Percentiles rank a stretch among this genome's conserved stretches.
Evolutionary conservation across 2,113 vertebrate genomes (phyloP).

Genomic region (Tiliqua scincoides): DNA sequence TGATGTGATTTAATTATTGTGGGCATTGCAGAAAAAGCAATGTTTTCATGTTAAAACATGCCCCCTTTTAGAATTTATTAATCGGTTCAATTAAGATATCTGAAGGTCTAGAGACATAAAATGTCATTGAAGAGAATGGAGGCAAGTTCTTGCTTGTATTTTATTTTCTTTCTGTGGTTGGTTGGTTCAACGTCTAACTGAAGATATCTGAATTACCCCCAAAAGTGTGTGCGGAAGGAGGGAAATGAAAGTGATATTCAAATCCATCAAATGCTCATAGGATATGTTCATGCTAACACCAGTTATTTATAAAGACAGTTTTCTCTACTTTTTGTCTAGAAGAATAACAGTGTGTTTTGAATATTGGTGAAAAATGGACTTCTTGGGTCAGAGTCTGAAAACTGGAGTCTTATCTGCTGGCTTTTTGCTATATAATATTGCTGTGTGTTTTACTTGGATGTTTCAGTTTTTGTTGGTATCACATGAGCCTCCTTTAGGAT

Average conservation of each 20-base stretch:
- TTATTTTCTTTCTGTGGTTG: background rate
- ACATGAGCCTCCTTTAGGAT: background rate
- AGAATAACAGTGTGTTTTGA: background rate
- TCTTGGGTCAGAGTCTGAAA: background rate
- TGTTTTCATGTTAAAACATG: conserved; percentile 56
- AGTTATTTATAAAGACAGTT: background rate
- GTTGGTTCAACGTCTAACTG: background rate
- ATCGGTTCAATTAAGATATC: conserved; percentile 22
- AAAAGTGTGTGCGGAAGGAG: accelerated
- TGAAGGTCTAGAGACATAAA: background rate
- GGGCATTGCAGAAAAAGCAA: conserved; percentile 45
- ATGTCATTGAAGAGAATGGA: background rate
- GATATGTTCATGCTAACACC: background rate
- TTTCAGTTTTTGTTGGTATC: background rate
- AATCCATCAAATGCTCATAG: background rate
- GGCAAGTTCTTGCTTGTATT: background rate
- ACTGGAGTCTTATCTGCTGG: background rate
- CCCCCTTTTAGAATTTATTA: conserved; percentile 31
- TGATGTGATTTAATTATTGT: conserved; percentile 56
- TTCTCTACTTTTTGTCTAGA: background rate
- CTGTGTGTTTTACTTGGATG: background rate
- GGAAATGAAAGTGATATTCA: conserved; percentile 28
- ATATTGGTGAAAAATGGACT: background rate
- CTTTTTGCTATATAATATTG: background rate
- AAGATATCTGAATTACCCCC: background rate